Conservation (phyloP, 2,888 invertebrate species). For the Thymelicus sylvestris region DNA sequence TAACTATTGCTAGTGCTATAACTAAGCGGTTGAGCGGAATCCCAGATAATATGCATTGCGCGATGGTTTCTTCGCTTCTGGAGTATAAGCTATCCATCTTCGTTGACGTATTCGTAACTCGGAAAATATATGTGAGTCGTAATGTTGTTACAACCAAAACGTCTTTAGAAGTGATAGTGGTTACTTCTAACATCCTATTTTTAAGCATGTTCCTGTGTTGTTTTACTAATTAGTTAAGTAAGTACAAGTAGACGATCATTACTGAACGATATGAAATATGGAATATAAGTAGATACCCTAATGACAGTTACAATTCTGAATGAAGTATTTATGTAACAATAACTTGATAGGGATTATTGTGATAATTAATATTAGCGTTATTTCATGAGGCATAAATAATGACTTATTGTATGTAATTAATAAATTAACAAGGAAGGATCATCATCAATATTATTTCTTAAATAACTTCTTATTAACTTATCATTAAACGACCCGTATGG, state of each 20-base stretch:
- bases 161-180: neutral
- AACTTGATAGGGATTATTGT: too few species aligned
- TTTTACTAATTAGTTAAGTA: neutral
- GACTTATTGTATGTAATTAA: too few species aligned
- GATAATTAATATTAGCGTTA: too few species aligned
- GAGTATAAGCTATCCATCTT: constrained; percentile 40
- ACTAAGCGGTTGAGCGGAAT: constrained; percentile 33
- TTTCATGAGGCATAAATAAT: too few species aligned
- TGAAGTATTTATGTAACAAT: too few species aligned
- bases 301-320: too few species aligned
- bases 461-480: too few species aligned
- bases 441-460: too few species aligned
- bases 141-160: neutral
- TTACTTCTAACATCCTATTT: neutral
- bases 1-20: constrained; percentile 32
- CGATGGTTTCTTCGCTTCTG: constrained; percentile 36
- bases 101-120: neutral
- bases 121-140: neutral
- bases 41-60: constrained; percentile 31
- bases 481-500: too few species aligned
- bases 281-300: too few species aligned
- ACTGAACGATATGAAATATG: too few species aligned
- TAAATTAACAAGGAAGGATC: too few species aligned
- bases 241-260: neutral
- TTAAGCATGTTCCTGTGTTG: neutral